A percentile compares a stretch with the other conserved stretches of the same genome.
phyloP scores from a whole-genome alignment of 2,888 invertebrate genomes.

The Dioctria linearis region DNA sequence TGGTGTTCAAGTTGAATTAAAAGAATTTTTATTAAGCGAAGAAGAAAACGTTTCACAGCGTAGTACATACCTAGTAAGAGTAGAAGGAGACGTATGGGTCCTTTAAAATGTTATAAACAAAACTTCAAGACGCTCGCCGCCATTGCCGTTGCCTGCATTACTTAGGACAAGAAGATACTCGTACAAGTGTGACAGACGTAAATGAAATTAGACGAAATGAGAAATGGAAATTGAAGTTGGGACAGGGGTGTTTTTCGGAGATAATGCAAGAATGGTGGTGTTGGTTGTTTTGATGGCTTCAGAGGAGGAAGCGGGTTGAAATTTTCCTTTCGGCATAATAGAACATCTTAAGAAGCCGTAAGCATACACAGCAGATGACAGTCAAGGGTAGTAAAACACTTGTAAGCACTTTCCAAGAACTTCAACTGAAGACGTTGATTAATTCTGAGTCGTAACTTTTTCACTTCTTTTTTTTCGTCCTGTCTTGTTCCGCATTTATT shows the following conservation, averaged over 20 bases:
- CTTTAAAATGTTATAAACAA: constrained; percentile 38
- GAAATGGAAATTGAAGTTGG: constrained; percentile 38
- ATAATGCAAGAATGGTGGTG: not conserved
- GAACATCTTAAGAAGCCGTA: no score
- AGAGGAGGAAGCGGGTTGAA: not conserved
- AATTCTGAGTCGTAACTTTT: constrained; percentile 44
- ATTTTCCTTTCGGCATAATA: not conserved
- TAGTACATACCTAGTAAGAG: not conserved
- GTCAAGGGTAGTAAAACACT: constrained; percentile 4
- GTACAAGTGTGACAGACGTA: constrained; percentile 30
- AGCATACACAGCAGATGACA: not conserved
- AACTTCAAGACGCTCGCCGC: not conserved
- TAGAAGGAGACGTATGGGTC: not conserved
- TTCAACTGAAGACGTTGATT: constrained; percentile 37
- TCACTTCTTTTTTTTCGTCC: not conserved
- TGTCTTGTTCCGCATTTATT: no score
- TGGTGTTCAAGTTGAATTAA: constrained; percentile 23
- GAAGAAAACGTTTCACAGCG: no score
- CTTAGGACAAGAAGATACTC: not conserved
- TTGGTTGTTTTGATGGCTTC: not conserved
- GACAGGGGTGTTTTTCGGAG: not conserved
- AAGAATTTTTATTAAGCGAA: constrained; percentile 36
- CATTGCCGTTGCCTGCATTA: not conserved
- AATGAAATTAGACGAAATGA: constrained; percentile 48
- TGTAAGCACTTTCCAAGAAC: constrained; percentile 27